Percentiles rank a stretch among this genome's conserved stretches.
These are phyloP conservation scores for Pseudomyrmex sp. DNA, from an alignment of 1,140 invertebrate genomes.

Conservation along the genomic window DNA sequence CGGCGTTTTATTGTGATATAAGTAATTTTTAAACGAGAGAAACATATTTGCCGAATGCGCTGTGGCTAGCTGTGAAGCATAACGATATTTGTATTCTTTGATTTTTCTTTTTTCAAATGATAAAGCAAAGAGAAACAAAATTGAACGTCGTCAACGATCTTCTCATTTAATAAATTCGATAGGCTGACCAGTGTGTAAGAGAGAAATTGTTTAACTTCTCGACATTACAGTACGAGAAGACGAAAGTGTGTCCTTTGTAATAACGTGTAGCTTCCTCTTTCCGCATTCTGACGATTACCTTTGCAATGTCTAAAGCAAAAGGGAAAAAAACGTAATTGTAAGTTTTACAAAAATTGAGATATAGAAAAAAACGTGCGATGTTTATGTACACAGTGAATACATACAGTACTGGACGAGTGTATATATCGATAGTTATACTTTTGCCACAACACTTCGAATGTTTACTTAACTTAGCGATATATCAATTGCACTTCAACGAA, in stretches of 20 bases:
- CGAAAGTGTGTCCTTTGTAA: slow-evolving; percentile 3
- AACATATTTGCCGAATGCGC: slow-evolving; percentile 75
- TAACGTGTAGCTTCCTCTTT: slow-evolving; percentile 45
- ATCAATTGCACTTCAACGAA: too few relatives aligned
- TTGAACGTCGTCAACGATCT: slow-evolving; percentile 27
- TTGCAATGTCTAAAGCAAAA: slow-evolving; percentile 60
- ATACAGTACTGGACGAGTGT: slow-evolving; percentile 37
- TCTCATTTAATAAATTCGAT: slow-evolving; percentile 56
- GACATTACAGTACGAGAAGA: slow-evolving; percentile 36
- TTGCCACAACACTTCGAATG: too few relatives aligned
- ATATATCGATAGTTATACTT: too few relatives aligned
- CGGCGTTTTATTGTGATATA: slow-evolving; percentile 83
- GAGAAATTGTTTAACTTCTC: slow-evolving; percentile 54
- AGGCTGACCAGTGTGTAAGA: slow-evolving; percentile 37
- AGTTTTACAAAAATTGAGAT: slow-evolving; percentile 68
- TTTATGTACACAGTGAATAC: slow-evolving; percentile 43
- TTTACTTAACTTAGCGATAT: too few relatives aligned
- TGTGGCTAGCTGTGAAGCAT: slow-evolving; percentile 77
- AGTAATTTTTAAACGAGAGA: slow-evolving; percentile 78
- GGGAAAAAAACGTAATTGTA: slow-evolving; percentile 44
- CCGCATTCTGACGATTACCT: slow-evolving; percentile 48
- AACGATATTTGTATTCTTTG: slow-evolving; percentile 71
- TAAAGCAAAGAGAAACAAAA: slow-evolving; percentile 7
- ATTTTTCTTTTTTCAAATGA: slow-evolving; percentile 52
- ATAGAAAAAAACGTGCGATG: slow-evolving; percentile 43